Evolutionary conservation across 1,140 invertebrate genomes (phyloP), one percentile per base, ranked within the genome.

Genomic region (Drosophila tsacasi): DNA sequence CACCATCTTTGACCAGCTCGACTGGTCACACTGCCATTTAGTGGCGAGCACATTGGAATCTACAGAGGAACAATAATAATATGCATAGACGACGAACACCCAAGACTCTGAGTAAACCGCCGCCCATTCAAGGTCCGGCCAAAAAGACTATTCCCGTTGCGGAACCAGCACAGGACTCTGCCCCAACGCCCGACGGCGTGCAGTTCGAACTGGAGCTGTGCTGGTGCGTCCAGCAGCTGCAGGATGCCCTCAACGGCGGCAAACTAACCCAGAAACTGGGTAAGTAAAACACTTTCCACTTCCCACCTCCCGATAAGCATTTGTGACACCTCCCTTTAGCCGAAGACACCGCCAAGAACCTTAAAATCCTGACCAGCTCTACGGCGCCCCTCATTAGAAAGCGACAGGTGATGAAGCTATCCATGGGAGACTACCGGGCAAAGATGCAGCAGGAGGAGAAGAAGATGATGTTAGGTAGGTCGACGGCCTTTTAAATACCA

Each of bases 371-470:
- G 32, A 96, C 95, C 87, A 96, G 95, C 68, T 94, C 94, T 55
- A 95, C 94, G 6, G 94, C 95, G 2, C 94, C 96, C 0, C 84
- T 96, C 5, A 94, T 96, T 40, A 95, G 95, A 68, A 97, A 97
- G 72, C 94, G 96, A 42, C 96, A 96, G 89, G 83, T 96, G 58
- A 97, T 97, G 96, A 94, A 95, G 75, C 94, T 94, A 12, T 94
- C 95, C 8, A 95, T 96, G 85, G 96, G 96, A 5, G 95, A 97
- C 92, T 97, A 97, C 81, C 93, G 96, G 78, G 93, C 94, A 13
- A 96, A 96, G 93, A 97, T 97, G 96, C 93, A 94, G n/a, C 94
- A 94, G 0, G 96, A 97, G 79, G 95, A 96, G 73, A 96, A 95
- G 68, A 96, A 96, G 93, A 91, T 94, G 62, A 83, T 83, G 10